Evolutionary conservation across 2,113 vertebrate genomes (phyloP), one percentile per base, ranked within the genome.

Genomic region (Gracilinanus agilis): DNA sequence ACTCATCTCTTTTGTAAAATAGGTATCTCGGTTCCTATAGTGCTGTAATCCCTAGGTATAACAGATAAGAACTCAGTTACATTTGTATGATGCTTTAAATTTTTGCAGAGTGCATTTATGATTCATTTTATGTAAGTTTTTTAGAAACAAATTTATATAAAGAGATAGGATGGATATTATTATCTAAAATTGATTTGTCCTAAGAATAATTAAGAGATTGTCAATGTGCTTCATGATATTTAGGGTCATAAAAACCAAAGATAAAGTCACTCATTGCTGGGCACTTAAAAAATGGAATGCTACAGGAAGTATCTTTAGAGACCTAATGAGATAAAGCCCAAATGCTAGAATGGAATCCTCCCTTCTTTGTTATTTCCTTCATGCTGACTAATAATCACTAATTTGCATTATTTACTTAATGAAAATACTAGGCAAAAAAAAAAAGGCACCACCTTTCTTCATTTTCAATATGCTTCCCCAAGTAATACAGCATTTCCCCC

Each of bases 181-280:
- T 75, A n/a, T 75, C 29, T 75, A 75, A 13, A 75, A 75, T 75
- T 75, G 13, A 75, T 75, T 67, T 90, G 91, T 49, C 90, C 44
- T 88, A 67, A 95, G 53, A 75, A 93, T 56, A 24, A 40, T 93
- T 23, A 54, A 44, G n/a, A 3, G 88, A 44, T 89, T 94, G 67
- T 92, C 53, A 90, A 24, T 24, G 53, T n/a, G 90, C 1, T 90
- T 0, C 12, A 6, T 92, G 67, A 44, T 54, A 54, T 40, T 88
- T 40, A 89, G 83, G 10, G 27, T 90, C 2, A 13, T 4, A 49
- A 21, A 10, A 88, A 29, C 40, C 44, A 53, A 56, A 16, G 53
- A 44, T 27, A 34, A 44, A 88, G 13, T 34, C 9, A 75, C 10
- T 27, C 67, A 44, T 44, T n/a, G 34, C 21, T 93, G 21, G 1